Evolutionary conservation across 2,797 vertebrate genomes (phyloP), one percentile per base, ranked within the genome.

Genomic region (Morus bassanus): DNA sequence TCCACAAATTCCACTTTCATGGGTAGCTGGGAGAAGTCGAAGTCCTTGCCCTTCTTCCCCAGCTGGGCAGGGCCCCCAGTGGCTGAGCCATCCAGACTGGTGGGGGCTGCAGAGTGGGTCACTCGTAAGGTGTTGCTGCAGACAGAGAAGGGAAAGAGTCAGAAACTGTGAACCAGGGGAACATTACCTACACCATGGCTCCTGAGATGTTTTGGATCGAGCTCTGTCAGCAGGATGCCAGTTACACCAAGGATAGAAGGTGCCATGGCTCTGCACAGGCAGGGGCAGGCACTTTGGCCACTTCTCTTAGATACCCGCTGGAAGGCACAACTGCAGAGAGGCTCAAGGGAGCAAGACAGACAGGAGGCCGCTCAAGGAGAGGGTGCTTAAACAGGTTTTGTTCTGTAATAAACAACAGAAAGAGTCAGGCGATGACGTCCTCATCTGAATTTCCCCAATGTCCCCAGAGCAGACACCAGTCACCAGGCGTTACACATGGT

Each of bases 21-120:
- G 30, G 99, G 97, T 89, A 99, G 95, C 97, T 99, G 99, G 80
- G 98, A 99, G 97, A 99, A 99, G 70, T 99, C 99, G 9, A 99
- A 99, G 76, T 99, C 99, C 94, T 99, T 99, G 91, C 99, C 99
- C 96, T 99, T 99, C 97, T 98, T 99, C 11, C 99, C 99, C 93
- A 99, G 98, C 73, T 98, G 98, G 84, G 98, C 88, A 76, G 96
- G 83, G 4, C 95, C 97, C 23, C 97, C 98, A 1, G 98, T 96
- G 21, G 97, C 96, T 8, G 98, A 98, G 64, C 98, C 98, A 23
- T 99, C 99, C 98, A 99, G 98, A 45, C 98, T 98, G 96, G 98
- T 99, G 75, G 99, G 99, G 7, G 98, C 99, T 28, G 99, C 99
- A 2, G 99, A 99, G 37, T 98, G 98, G 1, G 99, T 99, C 96